Base-by-base conservation (phyloP, 2,888 invertebrate species). In the Noctua pronuba region DNA sequence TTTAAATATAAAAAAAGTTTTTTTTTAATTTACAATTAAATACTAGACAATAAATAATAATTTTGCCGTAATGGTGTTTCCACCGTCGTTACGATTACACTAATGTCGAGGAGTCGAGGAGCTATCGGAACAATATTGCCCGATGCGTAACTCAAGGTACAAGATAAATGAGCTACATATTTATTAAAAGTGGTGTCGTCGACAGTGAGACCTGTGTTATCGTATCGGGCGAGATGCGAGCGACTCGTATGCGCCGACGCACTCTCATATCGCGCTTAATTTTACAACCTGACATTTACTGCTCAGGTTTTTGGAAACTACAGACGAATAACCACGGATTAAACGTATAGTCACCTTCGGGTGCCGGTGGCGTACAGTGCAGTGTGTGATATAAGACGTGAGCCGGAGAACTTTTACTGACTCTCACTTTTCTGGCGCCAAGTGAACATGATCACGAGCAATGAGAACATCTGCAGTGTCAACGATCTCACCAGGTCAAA, bases 241-340 rank as follows among this genome's bases (percentile, higher is more conserved):
- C 93, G 92, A 86, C 91, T 92, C 92, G 93, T 88, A 90, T 92
- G 92, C 93, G 91, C 89, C 91, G 90, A 87, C 92, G 92, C 94
- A 91, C 93, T 92, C 92, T 92, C 92, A 92, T 94, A 94, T 92
- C 95, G 94, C 93, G 93, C 91, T 92, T 92, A 92, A 92, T 91
- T 93, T 94, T 94, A 94, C 94, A 94, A 94, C 93, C 92, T 92
- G 92, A 94, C 93, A 93, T 95, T 95, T 94, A 95, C 93, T 92
- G 93, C 93, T 93, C 94, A 93, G 92, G 93, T 95, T 95, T 96
- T 96, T 93, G 95, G 95, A 94, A 95, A 95, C 94, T 89, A 92
- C 92, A 92, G 87, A 92, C 91, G 89, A 92, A 94, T 94, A 95
- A 91, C 89, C 88, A 90, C 93, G 93, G 94, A 94, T 95, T 93